Base-by-base conservation (phyloP, 2,113 vertebrate species). In the Cinclus mexicanus region DNA sequence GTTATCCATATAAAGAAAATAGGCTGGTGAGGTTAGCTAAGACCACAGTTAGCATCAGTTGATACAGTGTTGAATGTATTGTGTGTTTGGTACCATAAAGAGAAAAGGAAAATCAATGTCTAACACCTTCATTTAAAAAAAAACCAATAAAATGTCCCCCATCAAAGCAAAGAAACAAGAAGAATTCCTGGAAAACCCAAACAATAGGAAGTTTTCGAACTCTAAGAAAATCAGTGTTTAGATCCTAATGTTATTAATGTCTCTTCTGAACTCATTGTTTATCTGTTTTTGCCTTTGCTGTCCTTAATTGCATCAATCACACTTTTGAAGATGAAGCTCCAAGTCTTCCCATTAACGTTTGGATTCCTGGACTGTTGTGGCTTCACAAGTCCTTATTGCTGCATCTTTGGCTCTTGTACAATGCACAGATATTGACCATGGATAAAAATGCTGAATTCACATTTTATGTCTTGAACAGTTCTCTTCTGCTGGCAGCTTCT, bases 1-100 rank as follows among this genome's bases (percentile, higher is more conserved):
- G 77, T 82, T 96, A 67, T 25, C 72, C 77, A 87, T 42, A 71
- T 79, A 83, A 71, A 84, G 57, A 72, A 94, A 95, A 87, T 15
- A 87, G 28, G 14, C 46, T 56, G 44, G 21, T 85, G 57, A 87
- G 82, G 78, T 93, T 83, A 91, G 81, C 35, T 78, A 81, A 93
- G 82, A 88, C 61, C 53, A 69, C n/a, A 69, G n/a, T n/a, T 63
- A 91, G 19, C 53, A 82, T 24, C 41, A 67, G 26, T 44, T 93
- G 76, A 71, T 68, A 22, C 41, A 52, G 26, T 23, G 24, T 47
- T 59, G 60, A 84, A 78, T 55, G 39, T 75, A 39, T 71, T 89
- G 56, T 11, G 8, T 61, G 22, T 53, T 18, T 61, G 20, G 16
- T 46, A 52, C 53, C 31, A 53, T 37, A 71, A 92, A 70, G 19